Evolutionary conservation across 2,797 vertebrate species (phyloP).

Genomic region (Lithobates sylvaticus): DNA sequence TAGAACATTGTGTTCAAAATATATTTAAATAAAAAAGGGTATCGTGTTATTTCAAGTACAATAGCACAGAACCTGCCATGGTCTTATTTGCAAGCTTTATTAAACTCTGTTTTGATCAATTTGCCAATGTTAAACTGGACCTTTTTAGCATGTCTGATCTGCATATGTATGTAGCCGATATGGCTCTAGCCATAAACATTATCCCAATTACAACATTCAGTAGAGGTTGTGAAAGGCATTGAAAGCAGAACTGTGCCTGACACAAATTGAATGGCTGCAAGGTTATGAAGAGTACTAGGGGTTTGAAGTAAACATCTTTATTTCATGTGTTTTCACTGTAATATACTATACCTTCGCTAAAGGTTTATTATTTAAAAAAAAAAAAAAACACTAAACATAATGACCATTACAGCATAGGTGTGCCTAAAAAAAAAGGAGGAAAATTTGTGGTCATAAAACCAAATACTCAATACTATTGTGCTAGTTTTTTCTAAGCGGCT

Average conservation of each 20-base stretch:
- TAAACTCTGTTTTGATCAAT: conserved; percentile 25
- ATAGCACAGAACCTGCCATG: conserved; percentile 1
- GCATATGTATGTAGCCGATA: not conserved
- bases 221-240: not conserved
- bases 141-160: conserved; percentile 15
- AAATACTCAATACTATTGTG: no score
- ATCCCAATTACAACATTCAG: conserved; percentile 1
- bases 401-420: no score
- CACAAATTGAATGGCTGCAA: not conserved
- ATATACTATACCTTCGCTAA: no score
- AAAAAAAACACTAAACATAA: no score
- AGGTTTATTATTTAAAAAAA: no score
- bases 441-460: no score
- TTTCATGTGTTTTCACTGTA: not conserved
- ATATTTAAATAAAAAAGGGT: conserved; percentile 11
- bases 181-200: not conserved
- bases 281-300: not conserved
- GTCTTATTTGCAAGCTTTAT: conserved; percentile 18
- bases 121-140: not conserved
- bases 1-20: conserved; percentile 41
- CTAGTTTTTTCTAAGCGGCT: no score
- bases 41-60: not conserved
- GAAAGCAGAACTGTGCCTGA: not conserved
- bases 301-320: not conserved
- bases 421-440: no score